phyloP scores from a whole-genome alignment of 2,113 vertebrate species.

The Gymnarchus niloticus region DNA sequence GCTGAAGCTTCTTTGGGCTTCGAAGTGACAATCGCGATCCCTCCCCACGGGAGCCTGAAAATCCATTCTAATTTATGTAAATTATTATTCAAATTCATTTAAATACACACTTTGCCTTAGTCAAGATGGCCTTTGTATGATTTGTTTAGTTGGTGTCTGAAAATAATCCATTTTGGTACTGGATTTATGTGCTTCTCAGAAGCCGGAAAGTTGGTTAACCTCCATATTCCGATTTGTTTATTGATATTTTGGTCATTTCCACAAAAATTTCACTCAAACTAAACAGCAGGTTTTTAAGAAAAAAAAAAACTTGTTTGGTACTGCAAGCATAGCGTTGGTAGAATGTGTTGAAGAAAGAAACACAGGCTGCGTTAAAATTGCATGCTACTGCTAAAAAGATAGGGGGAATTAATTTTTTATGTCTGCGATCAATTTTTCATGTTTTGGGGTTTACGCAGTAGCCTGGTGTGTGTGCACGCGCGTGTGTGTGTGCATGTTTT shows the following conservation, averaged over 20 bases:
- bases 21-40: not conserved
- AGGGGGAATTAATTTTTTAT: conserved; percentile 67
- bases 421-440: conserved; percentile 72
- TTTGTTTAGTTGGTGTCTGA: not conserved
- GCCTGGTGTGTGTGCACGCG: not conserved
- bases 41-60: no score
- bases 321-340: not conserved
- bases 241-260: not conserved
- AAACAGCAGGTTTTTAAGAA: not conserved
- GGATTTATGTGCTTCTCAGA: not conserved
- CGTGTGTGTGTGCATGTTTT: not conserved
- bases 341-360: not conserved
- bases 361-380: conserved; percentile 39
- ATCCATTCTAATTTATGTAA: not conserved
- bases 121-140: not conserved
- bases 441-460: conserved; percentile 40
- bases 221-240: not conserved
- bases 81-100: conserved; percentile 11
- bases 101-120: not conserved
- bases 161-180: not conserved
- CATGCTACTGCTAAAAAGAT: conserved; percentile 50
- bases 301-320: not conserved
- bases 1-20: not conserved
- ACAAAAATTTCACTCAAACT: not conserved
- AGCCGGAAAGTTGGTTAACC: not conserved